Evolutionary conservation across 2,888 invertebrate species (phyloP), one percentile per base, ranked within the genome.

Genomic region (Pseudoips prasinana): DNA sequence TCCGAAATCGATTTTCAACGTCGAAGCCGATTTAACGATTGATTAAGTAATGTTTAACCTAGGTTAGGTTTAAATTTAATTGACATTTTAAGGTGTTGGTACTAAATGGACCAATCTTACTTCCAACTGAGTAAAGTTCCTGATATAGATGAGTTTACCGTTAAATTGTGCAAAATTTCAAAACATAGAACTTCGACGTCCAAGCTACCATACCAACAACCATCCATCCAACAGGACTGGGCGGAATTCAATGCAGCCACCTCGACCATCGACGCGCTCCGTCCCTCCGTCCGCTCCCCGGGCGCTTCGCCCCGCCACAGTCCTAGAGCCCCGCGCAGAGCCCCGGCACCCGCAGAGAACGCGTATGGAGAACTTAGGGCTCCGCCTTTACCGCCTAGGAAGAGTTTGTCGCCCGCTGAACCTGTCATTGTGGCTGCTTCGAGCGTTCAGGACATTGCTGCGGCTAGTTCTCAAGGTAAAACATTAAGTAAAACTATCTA

Each of bases 181-280:
- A n/a, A n/a, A n/a, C n/a, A n/a, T n/a, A n/a, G n/a, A n/a, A n/a
- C n/a, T 14, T 14, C 14, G 14, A 14, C 5, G 2, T 5, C 3
- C 14, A 14, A 5, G 14, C 14, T 5, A 14, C 2, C 14, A 14
- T 5, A 14, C 14, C 14, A 14, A 3, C 14, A 14, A n/a, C n/a
- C 10, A 0, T 18, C n/a, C 5, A 24, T 4, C 8, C 37, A 27
- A 1, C 64, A 92, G 92, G 92, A 92, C 46, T 91, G 91, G 79
- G 83, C 84, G 7, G 92, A 91, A 41, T 92, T 92, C 79, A 92
- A 92, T 74, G 91, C 92, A 7, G 92, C 92, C 0, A 91, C 92
- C 1, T 91, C 91, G 1, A 91, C 90, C 1, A 89, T 92, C 39
- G 92, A 90, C 50, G 91, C 90, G 1, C 73, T 92, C 0, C 74